These are phyloP conservation scores for Cuniculus paca DNA, from an alignment of 2,797 vertebrate genomes.

Conservation along the genomic window DNA sequence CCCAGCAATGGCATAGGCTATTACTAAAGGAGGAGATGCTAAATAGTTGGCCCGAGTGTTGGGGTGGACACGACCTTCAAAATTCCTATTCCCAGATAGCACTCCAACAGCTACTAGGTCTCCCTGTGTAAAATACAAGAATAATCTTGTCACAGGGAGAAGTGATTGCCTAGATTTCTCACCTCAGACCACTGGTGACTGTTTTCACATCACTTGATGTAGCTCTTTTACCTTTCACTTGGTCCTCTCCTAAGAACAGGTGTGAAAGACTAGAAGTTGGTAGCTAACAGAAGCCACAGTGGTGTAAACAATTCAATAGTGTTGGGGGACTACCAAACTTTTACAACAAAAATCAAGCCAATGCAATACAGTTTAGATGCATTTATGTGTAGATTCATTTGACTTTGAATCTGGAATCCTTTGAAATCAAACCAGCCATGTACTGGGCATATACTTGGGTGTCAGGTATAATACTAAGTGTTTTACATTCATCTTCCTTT, in stretches of 20 bases:
- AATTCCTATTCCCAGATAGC: constrained; percentile 98
- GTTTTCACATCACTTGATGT: background rate
- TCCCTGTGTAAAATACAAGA: constrained; percentile 88
- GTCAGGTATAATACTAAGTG: background rate
- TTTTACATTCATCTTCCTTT: background rate
- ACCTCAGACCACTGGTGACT: background rate
- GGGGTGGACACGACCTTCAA: constrained; percentile 98
- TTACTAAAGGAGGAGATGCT: constrained; percentile 96
- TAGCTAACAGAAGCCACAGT: background rate
- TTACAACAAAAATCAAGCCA: background rate
- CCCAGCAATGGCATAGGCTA: constrained; percentile 97
- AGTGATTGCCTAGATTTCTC: background rate
- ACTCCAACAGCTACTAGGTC: constrained; percentile 96
- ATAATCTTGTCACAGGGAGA: background rate
- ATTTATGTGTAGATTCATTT: background rate
- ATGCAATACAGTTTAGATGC: background rate
- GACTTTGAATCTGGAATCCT: background rate
- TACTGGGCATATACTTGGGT: background rate
- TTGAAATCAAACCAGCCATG: background rate
- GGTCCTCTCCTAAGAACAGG: background rate
- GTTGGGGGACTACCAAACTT: background rate
- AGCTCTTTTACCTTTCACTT: background rate
- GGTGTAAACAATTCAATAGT: background rate
- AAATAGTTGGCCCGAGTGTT: constrained; percentile 98
- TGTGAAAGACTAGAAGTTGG: background rate